Conservation (phyloP, 1,140 invertebrate genomes). For the Apolygus lucorum region DNA sequence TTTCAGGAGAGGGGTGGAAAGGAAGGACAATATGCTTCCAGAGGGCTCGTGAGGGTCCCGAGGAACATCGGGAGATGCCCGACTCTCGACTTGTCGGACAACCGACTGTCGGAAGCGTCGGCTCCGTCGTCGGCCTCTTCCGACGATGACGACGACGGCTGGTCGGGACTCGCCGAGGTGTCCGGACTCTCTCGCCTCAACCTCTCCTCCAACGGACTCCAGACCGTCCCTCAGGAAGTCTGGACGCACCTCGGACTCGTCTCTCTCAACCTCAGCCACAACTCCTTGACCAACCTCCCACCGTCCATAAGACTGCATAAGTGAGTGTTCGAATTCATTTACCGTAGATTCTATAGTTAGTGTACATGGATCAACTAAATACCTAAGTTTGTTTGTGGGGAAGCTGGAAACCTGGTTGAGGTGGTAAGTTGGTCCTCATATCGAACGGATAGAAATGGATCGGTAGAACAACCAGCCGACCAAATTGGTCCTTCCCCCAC, state of each 20-base stretch:
- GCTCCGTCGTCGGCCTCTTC: not conserved
- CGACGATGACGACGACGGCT: not conserved
- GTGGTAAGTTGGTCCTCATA: no score
- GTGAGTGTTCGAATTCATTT: conserved; percentile 28
- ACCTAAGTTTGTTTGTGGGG: no score
- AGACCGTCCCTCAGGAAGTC: not conserved
- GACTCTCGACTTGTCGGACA: conserved; percentile 60
- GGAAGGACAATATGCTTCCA: conserved; percentile 5
- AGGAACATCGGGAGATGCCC: conserved; percentile 44
- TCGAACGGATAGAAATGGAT: no score
- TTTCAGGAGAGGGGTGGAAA: not conserved
- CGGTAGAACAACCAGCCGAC: no score
- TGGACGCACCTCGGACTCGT: conserved; percentile 20
- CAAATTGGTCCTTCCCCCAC: no score
- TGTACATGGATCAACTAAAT: no score
- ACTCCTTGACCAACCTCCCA: conserved; percentile 24
- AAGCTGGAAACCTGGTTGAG: no score
- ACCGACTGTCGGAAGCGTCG: conserved; percentile 43
- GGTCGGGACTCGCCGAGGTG: not conserved
- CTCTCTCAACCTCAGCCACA: conserved; percentile 29
- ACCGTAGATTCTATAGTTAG: no score
- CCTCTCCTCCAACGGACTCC: conserved; percentile 15
- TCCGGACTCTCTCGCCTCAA: not conserved
- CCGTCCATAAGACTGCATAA: conserved; percentile 17
- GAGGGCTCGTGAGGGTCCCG: not conserved